Conservation (phyloP, 2,888 invertebrate species). For the Rhamphomyia laevipes region DNA sequence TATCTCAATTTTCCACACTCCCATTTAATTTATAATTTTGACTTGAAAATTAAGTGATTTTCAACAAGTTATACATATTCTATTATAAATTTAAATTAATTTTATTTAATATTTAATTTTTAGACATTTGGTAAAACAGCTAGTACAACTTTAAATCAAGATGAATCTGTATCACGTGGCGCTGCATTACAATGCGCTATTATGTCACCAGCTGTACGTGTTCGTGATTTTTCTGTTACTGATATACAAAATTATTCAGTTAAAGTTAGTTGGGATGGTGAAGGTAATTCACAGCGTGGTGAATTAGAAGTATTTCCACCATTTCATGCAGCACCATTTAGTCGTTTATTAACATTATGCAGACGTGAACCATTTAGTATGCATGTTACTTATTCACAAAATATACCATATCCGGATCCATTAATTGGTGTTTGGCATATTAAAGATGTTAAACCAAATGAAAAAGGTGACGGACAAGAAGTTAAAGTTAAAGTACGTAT, state of each 20-base stretch:
- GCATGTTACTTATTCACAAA: constrained; percentile 68
- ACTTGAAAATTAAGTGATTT: no score
- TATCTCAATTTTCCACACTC: not conserved
- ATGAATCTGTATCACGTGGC: constrained; percentile 94
- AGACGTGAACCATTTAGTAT: constrained; percentile 80
- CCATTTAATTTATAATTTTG: no score
- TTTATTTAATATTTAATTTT: not conserved
- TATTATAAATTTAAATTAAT: not conserved
- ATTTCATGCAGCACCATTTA: constrained; percentile 84
- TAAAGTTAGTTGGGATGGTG: constrained; percentile 69
- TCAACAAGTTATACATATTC: not conserved
- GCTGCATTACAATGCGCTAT: constrained; percentile 96
- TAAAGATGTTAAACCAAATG: constrained; percentile 71
- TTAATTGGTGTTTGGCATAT: constrained; percentile 75
- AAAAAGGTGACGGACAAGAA: constrained; percentile 86
- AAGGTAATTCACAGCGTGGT: constrained; percentile 48
- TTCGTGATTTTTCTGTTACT: constrained; percentile 87
- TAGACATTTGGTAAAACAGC: constrained; percentile 68
- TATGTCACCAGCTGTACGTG: constrained; percentile 92
- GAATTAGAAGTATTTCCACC: constrained; percentile 83
- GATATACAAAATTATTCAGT: constrained; percentile 89
- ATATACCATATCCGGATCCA: constrained; percentile 62
- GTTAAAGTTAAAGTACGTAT: constrained; percentile 93
- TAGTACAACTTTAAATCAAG: constrained; percentile 94
- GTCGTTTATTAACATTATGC: constrained; percentile 88